phyloP scores from a whole-genome alignment of 1,140 invertebrate genomes.

The Rhysida immarginata region DNA sequence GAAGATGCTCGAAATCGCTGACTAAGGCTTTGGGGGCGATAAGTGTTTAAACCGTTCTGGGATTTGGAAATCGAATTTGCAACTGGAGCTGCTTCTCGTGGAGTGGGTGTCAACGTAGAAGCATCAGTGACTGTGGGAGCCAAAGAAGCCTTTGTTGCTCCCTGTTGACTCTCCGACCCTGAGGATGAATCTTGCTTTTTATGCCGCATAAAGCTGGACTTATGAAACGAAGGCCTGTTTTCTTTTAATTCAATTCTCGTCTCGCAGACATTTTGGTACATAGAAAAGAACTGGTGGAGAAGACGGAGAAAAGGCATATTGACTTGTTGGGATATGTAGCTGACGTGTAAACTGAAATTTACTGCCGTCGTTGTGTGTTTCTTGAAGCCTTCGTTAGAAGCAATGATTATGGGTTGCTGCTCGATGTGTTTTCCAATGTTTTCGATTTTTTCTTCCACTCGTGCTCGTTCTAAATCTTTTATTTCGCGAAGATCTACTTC shows the following conservation, averaged over 20 bases:
- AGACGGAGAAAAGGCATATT: slow-evolving; percentile 89
- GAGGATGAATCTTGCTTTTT: slow-evolving; percentile 12
- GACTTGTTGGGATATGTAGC: slow-evolving; percentile 76
- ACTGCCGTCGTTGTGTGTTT: slow-evolving; percentile 75
- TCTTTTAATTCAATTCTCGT: slow-evolving; percentile 67
- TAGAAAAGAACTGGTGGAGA: slow-evolving; percentile 89
- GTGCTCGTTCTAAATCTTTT: slow-evolving; percentile 73
- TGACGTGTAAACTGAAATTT: slow-evolving; percentile 69
- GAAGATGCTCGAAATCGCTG: slow-evolving; percentile 14
- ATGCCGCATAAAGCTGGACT: slow-evolving; percentile 2
- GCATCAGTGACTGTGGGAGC: neutral
- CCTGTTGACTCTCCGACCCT: slow-evolving; percentile 16
- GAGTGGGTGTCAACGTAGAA: neutral
- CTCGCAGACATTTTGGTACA: slow-evolving; percentile 94
- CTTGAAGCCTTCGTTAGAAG: slow-evolving; percentile 69
- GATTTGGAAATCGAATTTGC: slow-evolving; percentile 6
- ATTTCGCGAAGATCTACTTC: slow-evolving; percentile 79
- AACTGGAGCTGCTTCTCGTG: slow-evolving; percentile 8
- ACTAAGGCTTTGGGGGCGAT: slow-evolving; percentile 13
- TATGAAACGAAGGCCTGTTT: slow-evolving; percentile 35
- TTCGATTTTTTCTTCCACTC: slow-evolving; percentile 59
- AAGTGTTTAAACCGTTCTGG: slow-evolving; percentile 7
- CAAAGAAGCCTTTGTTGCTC: neutral
- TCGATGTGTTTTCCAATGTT: slow-evolving; percentile 17
- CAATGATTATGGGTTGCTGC: slow-evolving; percentile 26